Evolutionary conservation across 2,797 vertebrate species (phyloP).

Genomic region (Trematomus bernacchii): DNA sequence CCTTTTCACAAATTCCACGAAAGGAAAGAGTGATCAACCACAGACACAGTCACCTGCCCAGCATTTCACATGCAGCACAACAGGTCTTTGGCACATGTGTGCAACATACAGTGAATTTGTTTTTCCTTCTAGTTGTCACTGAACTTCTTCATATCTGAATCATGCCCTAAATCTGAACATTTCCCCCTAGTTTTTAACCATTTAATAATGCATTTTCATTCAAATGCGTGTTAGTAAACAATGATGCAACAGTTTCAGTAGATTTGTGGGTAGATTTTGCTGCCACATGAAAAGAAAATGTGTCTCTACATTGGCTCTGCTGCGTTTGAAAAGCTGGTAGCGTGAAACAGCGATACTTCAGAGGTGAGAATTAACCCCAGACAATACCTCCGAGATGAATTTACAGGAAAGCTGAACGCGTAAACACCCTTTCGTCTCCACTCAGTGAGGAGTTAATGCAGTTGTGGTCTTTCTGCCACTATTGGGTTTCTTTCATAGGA

Average conservation of each 20-base stretch:
- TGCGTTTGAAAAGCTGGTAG: slow-evolving; percentile 35
- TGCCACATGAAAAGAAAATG: slow-evolving; percentile 82
- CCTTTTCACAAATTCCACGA: slow-evolving; percentile 41
- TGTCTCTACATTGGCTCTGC: slow-evolving; percentile 40
- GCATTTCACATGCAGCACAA: not conserved
- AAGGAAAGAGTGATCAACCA: slow-evolving; percentile 42
- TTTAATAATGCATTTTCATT: not conserved
- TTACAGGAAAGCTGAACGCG: slow-evolving; percentile 67
- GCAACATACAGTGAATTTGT: not conserved
- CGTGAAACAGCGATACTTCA: slow-evolving; percentile 8
- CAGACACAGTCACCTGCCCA: not conserved
- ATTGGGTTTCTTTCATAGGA: not conserved
- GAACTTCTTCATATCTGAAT: not conserved
- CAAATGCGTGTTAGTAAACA: slow-evolving; percentile 71
- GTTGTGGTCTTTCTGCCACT: slow-evolving; percentile 39
- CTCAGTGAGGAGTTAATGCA: slow-evolving; percentile 15
- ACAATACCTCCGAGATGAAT: slow-evolving; percentile 29
- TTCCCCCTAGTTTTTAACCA: not conserved
- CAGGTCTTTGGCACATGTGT: not conserved
- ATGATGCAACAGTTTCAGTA: slow-evolving; percentile 78
- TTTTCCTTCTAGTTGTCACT: not conserved
- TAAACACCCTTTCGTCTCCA: not conserved
- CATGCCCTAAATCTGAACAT: not conserved
- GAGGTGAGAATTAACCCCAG: slow-evolving; percentile 44
- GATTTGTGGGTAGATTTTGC: slow-evolving; percentile 67